A percentile compares a stretch with the other conserved stretches of the same genome.
Evolutionary conservation across 2,113 vertebrate genomes (phyloP).

Genomic region (Megaleporinus macrocephalus): DNA sequence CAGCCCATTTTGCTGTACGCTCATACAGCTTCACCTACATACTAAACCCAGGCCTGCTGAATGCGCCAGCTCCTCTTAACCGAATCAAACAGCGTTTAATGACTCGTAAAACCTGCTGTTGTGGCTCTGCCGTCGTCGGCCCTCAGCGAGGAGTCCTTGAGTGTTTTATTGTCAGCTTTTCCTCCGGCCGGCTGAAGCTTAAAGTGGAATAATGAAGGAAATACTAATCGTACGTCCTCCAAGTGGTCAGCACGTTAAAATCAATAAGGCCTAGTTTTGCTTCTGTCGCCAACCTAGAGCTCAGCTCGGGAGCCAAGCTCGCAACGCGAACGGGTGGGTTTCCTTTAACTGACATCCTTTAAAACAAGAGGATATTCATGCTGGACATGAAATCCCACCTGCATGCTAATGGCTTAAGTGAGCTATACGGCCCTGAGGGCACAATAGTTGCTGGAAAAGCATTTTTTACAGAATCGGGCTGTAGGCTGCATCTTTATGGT

Average conservation of each 20-base stretch:
- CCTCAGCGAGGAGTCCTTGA: constrained; percentile 36
- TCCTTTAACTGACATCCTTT: neutral
- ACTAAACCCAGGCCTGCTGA: constrained; percentile 6
- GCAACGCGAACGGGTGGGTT: neutral
- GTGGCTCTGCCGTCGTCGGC: constrained; percentile 29
- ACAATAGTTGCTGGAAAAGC: neutral
- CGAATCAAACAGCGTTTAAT: constrained; percentile 11
- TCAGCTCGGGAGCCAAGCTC: constrained; percentile 33
- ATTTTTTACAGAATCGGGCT: neutral
- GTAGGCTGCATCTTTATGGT: neutral
- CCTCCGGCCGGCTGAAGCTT: constrained; percentile 31
- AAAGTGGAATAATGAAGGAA: constrained; percentile 38
- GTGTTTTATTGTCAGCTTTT: constrained; percentile 49
- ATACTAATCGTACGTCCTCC: constrained; percentile 61
- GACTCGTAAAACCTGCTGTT: constrained; percentile 46
- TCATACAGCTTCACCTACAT: neutral
- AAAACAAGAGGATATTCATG: neutral
- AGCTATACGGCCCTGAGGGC: neutral
- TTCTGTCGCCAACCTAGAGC: constrained; percentile 10
- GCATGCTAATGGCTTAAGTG: neutral
- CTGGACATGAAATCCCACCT: neutral
- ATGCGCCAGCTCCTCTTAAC: constrained; percentile 6
- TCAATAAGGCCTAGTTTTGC: constrained; percentile 62
- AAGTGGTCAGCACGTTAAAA: constrained; percentile 58
- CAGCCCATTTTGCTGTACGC: neutral